Evolutionary conservation across 2,797 vertebrate species (phyloP).

Genomic region (Sandelia bainsii): DNA sequence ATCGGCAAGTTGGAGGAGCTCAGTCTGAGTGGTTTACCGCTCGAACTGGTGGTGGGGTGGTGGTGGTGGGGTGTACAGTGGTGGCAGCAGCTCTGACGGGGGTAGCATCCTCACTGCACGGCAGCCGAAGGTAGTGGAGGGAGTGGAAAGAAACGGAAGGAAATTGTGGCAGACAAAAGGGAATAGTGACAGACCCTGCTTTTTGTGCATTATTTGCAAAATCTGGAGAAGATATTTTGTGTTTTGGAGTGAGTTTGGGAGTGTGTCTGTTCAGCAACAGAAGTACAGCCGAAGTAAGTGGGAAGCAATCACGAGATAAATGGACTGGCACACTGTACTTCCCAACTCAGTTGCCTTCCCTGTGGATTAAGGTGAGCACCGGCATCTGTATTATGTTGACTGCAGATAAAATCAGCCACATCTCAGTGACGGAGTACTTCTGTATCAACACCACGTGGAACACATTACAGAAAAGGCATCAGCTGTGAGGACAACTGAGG

Average conservation of each 20-base stretch:
- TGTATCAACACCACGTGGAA: constrained; percentile 79
- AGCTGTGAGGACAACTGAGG: constrained; percentile 47
- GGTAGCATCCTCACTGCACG: constrained; percentile 73
- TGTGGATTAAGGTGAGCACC: constrained; percentile 64
- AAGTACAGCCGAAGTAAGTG: constrained; percentile 63
- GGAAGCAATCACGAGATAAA: constrained; percentile 76
- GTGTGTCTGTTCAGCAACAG: constrained; percentile 56
- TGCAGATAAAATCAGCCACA: constrained; percentile 15
- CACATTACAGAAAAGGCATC: constrained; percentile 32
- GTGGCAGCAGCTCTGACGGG: constrained; percentile 71
- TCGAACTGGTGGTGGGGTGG: constrained; percentile 41
- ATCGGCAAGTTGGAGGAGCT: constrained; percentile 71
- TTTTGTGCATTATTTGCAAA: constrained; percentile 46
- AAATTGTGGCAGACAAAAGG: constrained; percentile 41
- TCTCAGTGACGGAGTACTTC: constrained; percentile 61
- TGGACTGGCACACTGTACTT: constrained; percentile 70
- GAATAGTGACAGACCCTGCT: constrained; percentile 55
- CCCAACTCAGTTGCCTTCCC: constrained; percentile 49
- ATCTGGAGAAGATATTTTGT: constrained; percentile 54
- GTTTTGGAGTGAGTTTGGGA: constrained; percentile 59
- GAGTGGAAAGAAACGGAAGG: constrained; percentile 53
- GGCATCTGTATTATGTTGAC: constrained; percentile 32
- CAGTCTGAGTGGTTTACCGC: constrained; percentile 67
- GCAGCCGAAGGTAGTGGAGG: constrained; percentile 62
- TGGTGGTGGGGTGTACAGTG: constrained; percentile 61